A percentile compares a stretch with the other conserved stretches of the same genome.
Conservation (phyloP, 2,888 invertebrate species). For the Ferrisia virgata region DNA sequence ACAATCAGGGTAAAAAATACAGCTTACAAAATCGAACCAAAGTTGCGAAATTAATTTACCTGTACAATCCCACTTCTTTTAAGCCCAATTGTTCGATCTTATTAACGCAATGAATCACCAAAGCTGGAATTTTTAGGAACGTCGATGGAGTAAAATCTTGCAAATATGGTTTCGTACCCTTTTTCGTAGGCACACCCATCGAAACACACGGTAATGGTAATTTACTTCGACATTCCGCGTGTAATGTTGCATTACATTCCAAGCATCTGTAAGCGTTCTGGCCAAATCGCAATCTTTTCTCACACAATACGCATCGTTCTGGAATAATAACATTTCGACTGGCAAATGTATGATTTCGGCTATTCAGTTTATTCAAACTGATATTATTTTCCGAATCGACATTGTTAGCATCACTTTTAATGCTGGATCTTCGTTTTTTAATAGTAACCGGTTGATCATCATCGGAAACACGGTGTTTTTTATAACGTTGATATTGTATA, state of each 20-base stretch:
- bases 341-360: slow-evolving; percentile 64
- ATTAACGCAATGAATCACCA: slow-evolving; percentile 90
- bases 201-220: slow-evolving; percentile 80
- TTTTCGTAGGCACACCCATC: slow-evolving; percentile 57
- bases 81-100: slow-evolving; percentile 90
- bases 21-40: neutral
- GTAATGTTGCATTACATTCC: slow-evolving; percentile 70
- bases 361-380: slow-evolving; percentile 48
- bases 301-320: slow-evolving; percentile 75
- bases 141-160: slow-evolving; percentile 77
- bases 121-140: slow-evolving; percentile 89
- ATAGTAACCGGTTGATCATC: neutral
- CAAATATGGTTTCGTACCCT: slow-evolving; percentile 50
- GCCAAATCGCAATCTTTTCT: slow-evolving; percentile 80
- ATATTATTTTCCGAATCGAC: neutral
- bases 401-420: too few species aligned
- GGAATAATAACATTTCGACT: slow-evolving; percentile 70
- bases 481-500: neutral
- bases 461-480: neutral
- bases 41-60: neutral
- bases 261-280: slow-evolving; percentile 76
- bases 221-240: slow-evolving; percentile 70
- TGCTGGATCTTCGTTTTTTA: neutral
- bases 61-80: slow-evolving; percentile 72
- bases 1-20: too few species aligned